Conservation (phyloP, 2,113 vertebrate species). For the Pycnonotus jocosus region DNA sequence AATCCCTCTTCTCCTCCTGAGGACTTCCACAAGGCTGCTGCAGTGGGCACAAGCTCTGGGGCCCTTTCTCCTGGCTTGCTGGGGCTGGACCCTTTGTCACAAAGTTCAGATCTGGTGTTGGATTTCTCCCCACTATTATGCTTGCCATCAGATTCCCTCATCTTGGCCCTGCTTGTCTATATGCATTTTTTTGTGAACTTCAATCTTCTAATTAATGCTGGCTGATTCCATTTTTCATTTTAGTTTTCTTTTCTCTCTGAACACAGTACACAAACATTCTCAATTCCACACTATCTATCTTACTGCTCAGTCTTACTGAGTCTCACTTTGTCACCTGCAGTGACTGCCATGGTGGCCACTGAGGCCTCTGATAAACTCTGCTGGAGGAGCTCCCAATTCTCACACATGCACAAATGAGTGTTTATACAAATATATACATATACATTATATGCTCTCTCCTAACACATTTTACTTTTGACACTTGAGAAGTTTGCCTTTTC, state of each 20-base stretch:
- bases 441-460: not conserved
- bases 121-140: fast-evolving
- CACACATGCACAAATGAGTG: not conserved
- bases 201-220: not conserved
- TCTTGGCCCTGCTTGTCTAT: not conserved
- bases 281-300: not conserved
- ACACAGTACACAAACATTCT: not conserved
- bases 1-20: not conserved
- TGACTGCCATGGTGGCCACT: not conserved
- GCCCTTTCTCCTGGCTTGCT: not conserved
- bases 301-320: not conserved
- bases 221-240: not conserved
- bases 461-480: not conserved
- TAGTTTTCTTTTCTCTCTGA: not conserved
- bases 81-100: not conserved
- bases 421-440: not conserved
- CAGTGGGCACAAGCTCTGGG: not conserved
- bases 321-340: not conserved
- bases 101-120: not conserved
- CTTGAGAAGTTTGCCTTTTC: not conserved
- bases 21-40: not conserved
- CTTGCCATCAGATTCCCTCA: not conserved
- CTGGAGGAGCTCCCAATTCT: not conserved
- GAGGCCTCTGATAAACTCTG: not conserved
- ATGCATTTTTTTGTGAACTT: not conserved